Percentiles rank a stretch among this genome's conserved stretches.
phyloP scores from a whole-genome alignment of 2,888 invertebrate species.

The Cacoxenus indagator region DNA sequence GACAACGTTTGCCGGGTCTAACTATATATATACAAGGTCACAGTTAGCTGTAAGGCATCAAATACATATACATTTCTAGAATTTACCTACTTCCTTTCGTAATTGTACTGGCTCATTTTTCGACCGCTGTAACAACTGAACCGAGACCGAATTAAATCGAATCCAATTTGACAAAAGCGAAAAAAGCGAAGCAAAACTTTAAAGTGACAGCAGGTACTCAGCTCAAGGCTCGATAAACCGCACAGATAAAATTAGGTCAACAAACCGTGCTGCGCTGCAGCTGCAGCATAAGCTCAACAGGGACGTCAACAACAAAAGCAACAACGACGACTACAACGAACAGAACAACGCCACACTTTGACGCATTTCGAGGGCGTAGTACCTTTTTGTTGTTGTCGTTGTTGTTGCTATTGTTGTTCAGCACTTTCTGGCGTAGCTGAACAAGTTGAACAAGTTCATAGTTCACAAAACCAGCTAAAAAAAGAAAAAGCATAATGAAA shows the following conservation, averaged over 20 bases:
- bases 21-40: too few relatives aligned
- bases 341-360: background rate
- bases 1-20: too few relatives aligned
- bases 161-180: background rate
- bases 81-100: too few relatives aligned
- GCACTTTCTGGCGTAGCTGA: background rate
- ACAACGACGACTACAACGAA: background rate
- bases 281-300: background rate
- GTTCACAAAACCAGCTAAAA: too few relatives aligned
- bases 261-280: background rate
- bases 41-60: too few relatives aligned
- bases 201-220: background rate
- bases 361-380: background rate
- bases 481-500: background rate
- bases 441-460: too few relatives aligned
- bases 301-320: background rate
- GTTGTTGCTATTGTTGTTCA: too few relatives aligned
- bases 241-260: slow-evolving; percentile 2
- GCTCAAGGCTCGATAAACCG: background rate
- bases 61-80: too few relatives aligned
- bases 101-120: too few relatives aligned
- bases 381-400: background rate
- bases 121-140: too few relatives aligned
- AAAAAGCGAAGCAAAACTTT: background rate
- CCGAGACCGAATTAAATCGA: too few relatives aligned